Evolutionary conservation across 2,888 invertebrate species (phyloP), one percentile per base, ranked within the genome.

Genomic region (Cyrtodaria siliqua): DNA sequence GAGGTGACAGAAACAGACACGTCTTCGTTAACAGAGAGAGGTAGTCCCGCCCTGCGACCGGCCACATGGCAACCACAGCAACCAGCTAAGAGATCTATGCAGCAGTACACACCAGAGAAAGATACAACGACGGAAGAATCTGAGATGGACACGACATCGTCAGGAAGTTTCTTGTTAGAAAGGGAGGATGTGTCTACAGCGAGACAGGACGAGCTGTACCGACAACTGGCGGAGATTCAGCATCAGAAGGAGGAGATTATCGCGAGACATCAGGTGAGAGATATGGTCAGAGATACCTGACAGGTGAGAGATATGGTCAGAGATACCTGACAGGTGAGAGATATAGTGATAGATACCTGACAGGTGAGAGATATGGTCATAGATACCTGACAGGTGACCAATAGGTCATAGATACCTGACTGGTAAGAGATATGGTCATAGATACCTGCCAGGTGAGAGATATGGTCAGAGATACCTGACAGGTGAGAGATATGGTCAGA

Each of bases 221-320:
- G 78, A 4, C 89, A 89, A 59, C 70, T 89, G 42, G 79, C 78
- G n/a, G 89, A 88, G 29, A 87, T 88, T 24, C 87, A 89, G 74
- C 64, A 76, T 50, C 88, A 89, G 82, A 88, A 89, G 66, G 87
- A 87, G 26, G 85, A 86, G 23, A 87, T 89, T 33, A 72, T 87
- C 29, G 77, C 77, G 27, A 72, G 80, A 16, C 87, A 87, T 78
- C 77, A 86, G 52, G 78, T 73, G 68, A 49, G n/a, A 18, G 33
- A 12, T n/a, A n/a, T n/a, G n/a, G n/a, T n/a, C n/a, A n/a, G n/a
- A n/a, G n/a, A n/a, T n/a, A n/a, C n/a, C n/a, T n/a, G n/a, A n/a
- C n/a, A n/a, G n/a, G n/a, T n/a, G n/a, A n/a, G n/a, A n/a, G n/a
- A n/a, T n/a, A n/a, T n/a, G n/a, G n/a, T n/a, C n/a, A n/a, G n/a